Percentiles rank a stretch among this genome's conserved stretches.
These are phyloP conservation scores for Thyatira batis DNA, from an alignment of 2,888 invertebrate species.

Conservation along the genomic window DNA sequence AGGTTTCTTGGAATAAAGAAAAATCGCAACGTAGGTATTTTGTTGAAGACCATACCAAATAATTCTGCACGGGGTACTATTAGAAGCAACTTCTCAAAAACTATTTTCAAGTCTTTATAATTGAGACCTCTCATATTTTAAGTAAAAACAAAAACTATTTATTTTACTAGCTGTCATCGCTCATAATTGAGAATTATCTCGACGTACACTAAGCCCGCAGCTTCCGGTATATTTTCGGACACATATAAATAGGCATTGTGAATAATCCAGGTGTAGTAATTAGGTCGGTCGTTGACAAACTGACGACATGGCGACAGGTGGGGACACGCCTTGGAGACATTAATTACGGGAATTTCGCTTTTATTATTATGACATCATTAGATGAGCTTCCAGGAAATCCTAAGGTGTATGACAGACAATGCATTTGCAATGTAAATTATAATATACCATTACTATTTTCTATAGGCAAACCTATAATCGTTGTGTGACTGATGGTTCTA, in stretches of 20 bases:
- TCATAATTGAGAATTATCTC: slow-evolving; percentile 26
- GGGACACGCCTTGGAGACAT: slow-evolving; percentile 37
- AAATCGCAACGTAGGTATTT: no score
- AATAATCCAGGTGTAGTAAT: slow-evolving; percentile 55
- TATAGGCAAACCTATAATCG: no score
- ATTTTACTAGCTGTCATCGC: slow-evolving; percentile 26
- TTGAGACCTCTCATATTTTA: slow-evolving; percentile 9
- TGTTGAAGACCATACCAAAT: no score
- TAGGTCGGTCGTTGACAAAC: slow-evolving; percentile 55
- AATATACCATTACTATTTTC: neutral
- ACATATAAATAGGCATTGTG: slow-evolving; percentile 41
- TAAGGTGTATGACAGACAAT: neutral
- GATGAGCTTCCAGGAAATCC: slow-evolving; percentile 13
- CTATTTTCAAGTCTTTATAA: neutral
- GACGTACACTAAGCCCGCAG: slow-evolving; percentile 13
- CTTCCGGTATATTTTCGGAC: slow-evolving; percentile 16
- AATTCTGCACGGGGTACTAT: no score
- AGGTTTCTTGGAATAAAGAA: no score
- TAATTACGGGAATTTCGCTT: slow-evolving; percentile 59
- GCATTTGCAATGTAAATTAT: neutral
- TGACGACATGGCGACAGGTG: slow-evolving; percentile 40
- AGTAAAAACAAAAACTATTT: slow-evolving; percentile 8
- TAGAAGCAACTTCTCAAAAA: no score
- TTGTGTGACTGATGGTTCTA: no score
- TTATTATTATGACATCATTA: slow-evolving; percentile 38